These are phyloP conservation scores for Fulmarus glacialis DNA, from an alignment of 2,113 vertebrate species.

Conservation along the genomic window DNA sequence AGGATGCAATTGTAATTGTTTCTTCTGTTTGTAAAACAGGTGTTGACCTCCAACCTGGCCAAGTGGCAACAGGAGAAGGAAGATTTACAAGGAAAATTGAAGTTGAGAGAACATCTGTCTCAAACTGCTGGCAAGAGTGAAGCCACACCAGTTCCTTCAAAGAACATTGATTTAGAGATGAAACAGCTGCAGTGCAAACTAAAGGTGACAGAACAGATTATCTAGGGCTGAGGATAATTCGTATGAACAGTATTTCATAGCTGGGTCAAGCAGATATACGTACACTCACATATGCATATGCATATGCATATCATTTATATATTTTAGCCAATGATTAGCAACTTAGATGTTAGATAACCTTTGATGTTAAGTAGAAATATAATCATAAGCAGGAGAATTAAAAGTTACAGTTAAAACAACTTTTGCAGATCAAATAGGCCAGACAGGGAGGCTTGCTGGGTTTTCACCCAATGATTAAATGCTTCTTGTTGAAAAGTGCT, in stretches of 20 bases:
- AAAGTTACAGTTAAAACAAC: background rate
- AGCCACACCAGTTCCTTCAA: slow-evolving; percentile 68
- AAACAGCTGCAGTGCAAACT: slow-evolving; percentile 89
- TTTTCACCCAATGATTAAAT: background rate
- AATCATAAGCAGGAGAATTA: background rate
- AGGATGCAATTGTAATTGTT: background rate
- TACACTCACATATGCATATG: background rate
- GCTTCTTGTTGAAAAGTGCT: background rate
- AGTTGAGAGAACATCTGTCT: slow-evolving; percentile 72
- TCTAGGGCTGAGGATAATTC: slow-evolving; percentile 1
- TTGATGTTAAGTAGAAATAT: background rate
- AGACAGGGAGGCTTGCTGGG: background rate
- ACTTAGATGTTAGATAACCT: background rate
- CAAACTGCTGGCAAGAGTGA: slow-evolving; percentile 66
- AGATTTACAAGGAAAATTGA: slow-evolving; percentile 83
- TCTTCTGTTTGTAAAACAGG: slow-evolving; percentile 73
- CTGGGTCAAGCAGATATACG: background rate
- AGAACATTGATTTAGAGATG: slow-evolving; percentile 82
- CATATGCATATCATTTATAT: background rate
- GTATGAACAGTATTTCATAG: background rate
- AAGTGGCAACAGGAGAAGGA: slow-evolving; percentile 86
- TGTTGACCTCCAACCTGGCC: slow-evolving; percentile 84
- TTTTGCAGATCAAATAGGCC: background rate
- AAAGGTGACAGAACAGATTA: slow-evolving; percentile 81
- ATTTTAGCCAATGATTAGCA: background rate